Base-by-base conservation (phyloP, 2,888 invertebrate genomes). In the Thecophora atra region DNA sequence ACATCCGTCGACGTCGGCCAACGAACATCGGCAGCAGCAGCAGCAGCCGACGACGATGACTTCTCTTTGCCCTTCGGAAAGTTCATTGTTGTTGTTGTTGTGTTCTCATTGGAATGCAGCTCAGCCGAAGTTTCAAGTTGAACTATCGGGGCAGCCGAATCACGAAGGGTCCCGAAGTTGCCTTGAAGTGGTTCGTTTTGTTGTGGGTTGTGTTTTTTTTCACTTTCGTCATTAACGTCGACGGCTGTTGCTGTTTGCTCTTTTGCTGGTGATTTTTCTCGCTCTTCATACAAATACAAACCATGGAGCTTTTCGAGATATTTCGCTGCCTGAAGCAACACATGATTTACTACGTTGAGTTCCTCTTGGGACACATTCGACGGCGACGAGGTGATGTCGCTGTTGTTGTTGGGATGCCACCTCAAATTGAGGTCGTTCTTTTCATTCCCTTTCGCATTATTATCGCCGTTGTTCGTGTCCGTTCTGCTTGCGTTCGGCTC, bases 291-390 rank as follows among this genome's bases (percentile, higher is more conserved):
- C 15, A 15, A 11, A 58, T 58, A 17, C 54, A 78, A 54, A 51
- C 80, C 83, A 74, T 86, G 86, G 64, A 86, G 74, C 72, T 82
- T 80, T 72, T 87, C 83, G 60, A 86, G 79, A 79, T 86, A 86
- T 17, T 82, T 80, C 1, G 83, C 81, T 30, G 85, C 81, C 75
- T 84, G 81, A 42, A 81, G 77, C 3, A 85, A 77, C 47, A 84
- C 81, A 64, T 84, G 83, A 73, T 82, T 84, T 21, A 85, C 78
- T 56, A 77, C 81, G 19, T 72, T 58, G 17, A 72, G 70, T 72
- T 71, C 75, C 68, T 74, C 70, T 15, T 74, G 74, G 63, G 72
- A 74, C 13, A 74, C 71, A 17, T n/a, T 47, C 19, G 58, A 58
- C 17, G 11, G 6, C 13, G 30, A 21, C 19, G 17, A n/a, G 30